These are phyloP conservation scores for Lanius collurio DNA, from an alignment of 2,113 vertebrate species.

Conservation along the genomic window DNA sequence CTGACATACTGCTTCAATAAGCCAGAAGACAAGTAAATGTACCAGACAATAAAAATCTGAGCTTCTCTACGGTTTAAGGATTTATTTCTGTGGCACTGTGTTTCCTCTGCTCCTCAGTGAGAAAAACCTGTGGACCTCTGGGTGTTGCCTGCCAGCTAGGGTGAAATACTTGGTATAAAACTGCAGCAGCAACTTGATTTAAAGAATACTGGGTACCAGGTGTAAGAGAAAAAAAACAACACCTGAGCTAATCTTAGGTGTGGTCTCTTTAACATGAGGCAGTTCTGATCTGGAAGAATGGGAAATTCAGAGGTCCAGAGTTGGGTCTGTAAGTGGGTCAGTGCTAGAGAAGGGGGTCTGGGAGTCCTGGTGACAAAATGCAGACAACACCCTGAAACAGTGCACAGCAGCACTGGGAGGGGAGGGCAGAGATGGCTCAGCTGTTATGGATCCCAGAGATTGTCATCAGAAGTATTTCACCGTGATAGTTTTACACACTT, in stretches of 20 bases:
- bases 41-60: slow-evolving; percentile 62
- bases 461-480: background rate
- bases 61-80: background rate
- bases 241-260: background rate
- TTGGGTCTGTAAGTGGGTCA: background rate
- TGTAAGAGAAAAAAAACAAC: background rate
- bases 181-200: background rate
- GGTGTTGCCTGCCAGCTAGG: background rate
- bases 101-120: background rate
- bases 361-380: background rate
- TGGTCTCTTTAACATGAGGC: background rate
- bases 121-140: background rate
- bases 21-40: slow-evolving; percentile 93
- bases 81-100: background rate
- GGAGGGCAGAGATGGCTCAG: background rate
- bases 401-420: background rate
- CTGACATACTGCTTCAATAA: slow-evolving; percentile 99
- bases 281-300: background rate
- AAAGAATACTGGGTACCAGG: background rate
- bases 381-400: rapidly evolving
- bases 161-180: background rate
- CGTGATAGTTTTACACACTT: rapidly evolving
- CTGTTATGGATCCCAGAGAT: rapidly evolving
- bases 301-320: background rate
- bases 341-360: background rate